These are phyloP conservation scores for Andinoacara biseriatus DNA, from an alignment of 2,113 vertebrate genomes.

Conservation along the genomic window DNA sequence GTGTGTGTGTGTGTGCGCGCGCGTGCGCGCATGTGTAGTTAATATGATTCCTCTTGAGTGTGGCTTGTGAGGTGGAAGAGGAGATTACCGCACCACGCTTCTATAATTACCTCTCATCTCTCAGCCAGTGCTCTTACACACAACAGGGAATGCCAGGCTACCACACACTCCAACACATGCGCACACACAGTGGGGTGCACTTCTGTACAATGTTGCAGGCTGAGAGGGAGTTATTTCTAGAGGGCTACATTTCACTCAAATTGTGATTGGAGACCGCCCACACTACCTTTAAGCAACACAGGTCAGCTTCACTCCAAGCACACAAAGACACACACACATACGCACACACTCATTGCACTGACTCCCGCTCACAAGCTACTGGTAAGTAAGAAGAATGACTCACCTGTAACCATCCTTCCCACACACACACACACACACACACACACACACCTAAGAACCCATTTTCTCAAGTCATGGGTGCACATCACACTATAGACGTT, in stretches of 20 bases:
- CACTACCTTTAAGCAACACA: slow-evolving; percentile 72
- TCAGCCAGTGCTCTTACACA: slow-evolving; percentile 66
- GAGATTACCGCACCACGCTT: slow-evolving; percentile 72
- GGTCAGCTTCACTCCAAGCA: slow-evolving; percentile 62
- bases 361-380: slow-evolving; percentile 35
- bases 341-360: slow-evolving; percentile 14
- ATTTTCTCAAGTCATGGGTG: slow-evolving; percentile 49
- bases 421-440: slow-evolving; percentile 49
- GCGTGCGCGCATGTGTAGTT: slow-evolving; percentile 14
- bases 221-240: slow-evolving; percentile 74
- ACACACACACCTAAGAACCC: slow-evolving; percentile 45
- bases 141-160: slow-evolving; percentile 62
- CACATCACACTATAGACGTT: slow-evolving; percentile 29
- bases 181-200: slow-evolving; percentile 42
- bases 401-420: slow-evolving; percentile 67
- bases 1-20: not conserved
- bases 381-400: slow-evolving; percentile 68
- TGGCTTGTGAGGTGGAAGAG: slow-evolving; percentile 70
- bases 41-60: slow-evolving; percentile 67
- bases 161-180: slow-evolving; percentile 41
- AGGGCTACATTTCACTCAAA: slow-evolving; percentile 73
- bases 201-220: slow-evolving; percentile 48
- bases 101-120: slow-evolving; percentile 79
- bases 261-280: slow-evolving; percentile 72
- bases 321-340: slow-evolving; percentile 14